Base-by-base conservation (phyloP, 2,888 invertebrate genomes). In the Aspidiotus rigidus region DNA sequence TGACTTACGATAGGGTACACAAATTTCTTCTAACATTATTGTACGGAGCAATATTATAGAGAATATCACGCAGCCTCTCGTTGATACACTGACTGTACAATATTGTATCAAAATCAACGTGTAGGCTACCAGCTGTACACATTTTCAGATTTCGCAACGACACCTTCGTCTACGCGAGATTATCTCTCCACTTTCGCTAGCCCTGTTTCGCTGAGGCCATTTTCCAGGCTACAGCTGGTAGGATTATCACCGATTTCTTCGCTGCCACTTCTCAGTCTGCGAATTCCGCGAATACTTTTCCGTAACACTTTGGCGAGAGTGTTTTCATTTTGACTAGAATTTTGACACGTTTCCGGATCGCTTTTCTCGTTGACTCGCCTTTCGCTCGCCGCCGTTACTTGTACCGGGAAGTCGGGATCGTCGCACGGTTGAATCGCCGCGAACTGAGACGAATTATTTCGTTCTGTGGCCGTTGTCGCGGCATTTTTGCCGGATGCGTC, bases 241-340 rank as follows among this genome's bases (percentile, higher is more conserved):
- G 28, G 28, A 28, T 28, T 28, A 28, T 28, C 28, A 41, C 9
- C 16, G 17, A 56, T 56, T 15, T 62, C 62, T 57, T 69, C 69
- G 39, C 55, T 55, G 17, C 60, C 54, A 8, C 53, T 70, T 39
- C 63, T 8, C 28, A 71, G 70, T 54, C 69, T 70, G 7, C 72
- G 71, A 61, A 72, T 71, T 42, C 70, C 72, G 60, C 72, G 69
- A 28, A 72, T 72, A 56, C 72, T 72, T 67, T 72, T 72, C 17
- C 72, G 63, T 39, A 72, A 66, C 55, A 63, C 72, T 66, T 67
- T 66, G 63, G 70, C 66, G 17, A 72, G 11, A 15, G 71, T 62
- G 42, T 69, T 69, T 42, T 66, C 62, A 54, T 61, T 60, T 40
- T 64, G 62, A 53, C 57, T 54, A 55, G 61, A 56, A 40, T 56